A percentile compares a stretch with the other conserved stretches of the same genome.
phyloP scores from a whole-genome alignment of 2,797 vertebrate species.

The Danio aesculapii region DNA sequence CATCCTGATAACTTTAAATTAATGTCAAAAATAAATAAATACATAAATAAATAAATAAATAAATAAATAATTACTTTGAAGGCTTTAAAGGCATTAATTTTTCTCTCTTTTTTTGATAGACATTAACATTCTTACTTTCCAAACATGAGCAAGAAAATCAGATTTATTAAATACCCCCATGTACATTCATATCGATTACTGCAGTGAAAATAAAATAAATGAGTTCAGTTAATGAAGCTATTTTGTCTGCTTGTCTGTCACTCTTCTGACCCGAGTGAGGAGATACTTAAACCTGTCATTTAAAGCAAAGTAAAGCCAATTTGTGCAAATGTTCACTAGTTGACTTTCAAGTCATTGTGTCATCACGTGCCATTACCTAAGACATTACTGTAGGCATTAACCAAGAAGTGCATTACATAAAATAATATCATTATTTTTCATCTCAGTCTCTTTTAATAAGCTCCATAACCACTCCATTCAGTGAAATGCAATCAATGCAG shows the following conservation, averaged over 20 bases:
- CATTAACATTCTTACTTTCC: not conserved
- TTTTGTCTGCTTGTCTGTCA: not conserved
- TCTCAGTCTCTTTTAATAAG: not conserved
- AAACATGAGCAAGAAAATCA: not conserved
- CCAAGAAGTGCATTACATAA: not conserved
- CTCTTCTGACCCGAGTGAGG: not conserved
- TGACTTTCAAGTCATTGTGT: not conserved
- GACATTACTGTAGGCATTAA: not conserved
- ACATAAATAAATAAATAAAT: too few relatives aligned
- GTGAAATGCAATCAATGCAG: not conserved
- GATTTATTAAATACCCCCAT: not conserved
- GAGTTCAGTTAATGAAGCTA: not conserved
- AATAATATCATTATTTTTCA: not conserved
- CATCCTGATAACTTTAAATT: too few relatives aligned
- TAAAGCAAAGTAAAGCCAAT: not conserved
- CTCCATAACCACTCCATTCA: not conserved
- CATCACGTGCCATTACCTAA: not conserved
- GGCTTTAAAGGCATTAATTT: too few relatives aligned
- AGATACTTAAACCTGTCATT: not conserved
- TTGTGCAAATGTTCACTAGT: slow-evolving; percentile 6
- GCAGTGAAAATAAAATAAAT: not conserved
- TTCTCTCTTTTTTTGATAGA: not conserved
- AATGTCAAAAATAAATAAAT: too few relatives aligned
- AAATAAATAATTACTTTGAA: too few relatives aligned
- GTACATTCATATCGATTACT: not conserved